phyloP scores from a whole-genome alignment of 2,888 invertebrate genomes.

The Ichneumoninae sp. region DNA sequence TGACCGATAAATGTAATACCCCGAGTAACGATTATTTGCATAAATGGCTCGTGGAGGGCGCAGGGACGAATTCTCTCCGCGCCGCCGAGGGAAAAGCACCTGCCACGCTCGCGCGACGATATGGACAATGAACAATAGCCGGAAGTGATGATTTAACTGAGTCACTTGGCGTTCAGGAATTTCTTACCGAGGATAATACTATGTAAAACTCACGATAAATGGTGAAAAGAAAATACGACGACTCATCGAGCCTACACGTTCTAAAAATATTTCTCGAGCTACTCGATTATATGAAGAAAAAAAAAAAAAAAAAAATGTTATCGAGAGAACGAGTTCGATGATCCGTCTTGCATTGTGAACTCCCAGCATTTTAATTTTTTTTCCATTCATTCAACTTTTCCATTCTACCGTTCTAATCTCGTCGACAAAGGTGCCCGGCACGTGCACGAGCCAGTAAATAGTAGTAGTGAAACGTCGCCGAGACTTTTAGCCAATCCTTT shows the following conservation, averaged over 20 bases:
- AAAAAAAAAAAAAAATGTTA: not conserved
- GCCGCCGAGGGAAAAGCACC: constrained; percentile 13
- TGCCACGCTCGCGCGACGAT: constrained; percentile 26
- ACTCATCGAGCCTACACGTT: not conserved
- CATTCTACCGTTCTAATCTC: not conserved
- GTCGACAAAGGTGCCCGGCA: not conserved
- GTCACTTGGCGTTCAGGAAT: constrained; percentile 49
- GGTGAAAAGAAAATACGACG: not conserved
- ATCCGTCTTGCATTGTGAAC: too few species aligned
- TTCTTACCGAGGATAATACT: constrained; percentile 21
- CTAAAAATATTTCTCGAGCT: not conserved
- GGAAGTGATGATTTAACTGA: constrained; percentile 42
- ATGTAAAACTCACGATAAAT: constrained; percentile 15
- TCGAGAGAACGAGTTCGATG: too few species aligned
- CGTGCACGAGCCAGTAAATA: not conserved
- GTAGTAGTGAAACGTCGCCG: constrained; percentile 8
- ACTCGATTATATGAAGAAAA: not conserved
- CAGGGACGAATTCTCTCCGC: not conserved
- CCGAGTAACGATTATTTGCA: not conserved
- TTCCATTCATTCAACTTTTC: not conserved
- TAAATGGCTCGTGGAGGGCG: not conserved
- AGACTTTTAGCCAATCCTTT: constrained; percentile 1
- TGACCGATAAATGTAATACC: not conserved
- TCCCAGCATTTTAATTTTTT: not conserved
- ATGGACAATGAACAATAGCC: constrained; percentile 48